Percentiles rank a stretch among this genome's conserved stretches.
phyloP scores from a whole-genome alignment of 2,797 vertebrate genomes.

The Pseudomugil tenellus region DNA sequence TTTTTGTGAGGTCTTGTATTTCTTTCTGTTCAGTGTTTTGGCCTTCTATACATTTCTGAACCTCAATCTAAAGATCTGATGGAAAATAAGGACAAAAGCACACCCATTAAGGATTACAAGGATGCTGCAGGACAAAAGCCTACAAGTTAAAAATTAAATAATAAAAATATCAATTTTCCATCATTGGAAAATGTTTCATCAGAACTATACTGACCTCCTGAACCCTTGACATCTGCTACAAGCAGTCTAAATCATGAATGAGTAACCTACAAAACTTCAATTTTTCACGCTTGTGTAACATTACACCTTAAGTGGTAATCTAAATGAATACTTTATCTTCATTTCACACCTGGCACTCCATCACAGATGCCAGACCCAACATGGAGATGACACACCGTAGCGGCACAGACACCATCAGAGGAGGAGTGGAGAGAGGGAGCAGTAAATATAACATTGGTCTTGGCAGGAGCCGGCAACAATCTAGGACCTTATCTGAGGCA shows the following conservation, averaged over 20 bases:
- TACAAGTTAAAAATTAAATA: background rate
- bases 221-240: conserved; percentile 35
- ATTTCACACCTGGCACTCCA: conserved; percentile 70
- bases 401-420: conserved; percentile 52
- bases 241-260: conserved; percentile 17
- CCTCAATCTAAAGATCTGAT: conserved; percentile 29
- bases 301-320: conserved; percentile 49
- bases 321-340: conserved; percentile 66
- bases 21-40: conserved; percentile 7
- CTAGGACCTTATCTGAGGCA: conserved; percentile 74
- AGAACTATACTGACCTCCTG: conserved; percentile 11
- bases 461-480: conserved; percentile 72
- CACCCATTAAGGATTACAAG: too few relatives aligned
- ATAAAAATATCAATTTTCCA: conserved; percentile 5
- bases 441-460: conserved; percentile 75
- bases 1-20: conserved; percentile 34
- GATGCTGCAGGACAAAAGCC: conserved; percentile 3
- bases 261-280: conserved; percentile 22
- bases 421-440: conserved; percentile 34
- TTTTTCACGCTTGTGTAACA: conserved; percentile 24
- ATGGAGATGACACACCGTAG: conserved; percentile 44
- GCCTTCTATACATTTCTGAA: conserved; percentile 39
- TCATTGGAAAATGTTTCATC: conserved; percentile 17
- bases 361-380: conserved; percentile 54
- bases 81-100: conserved; percentile 35